These are phyloP conservation scores for Glyptemys insculpta DNA, from an alignment of 2,797 vertebrate species.

Conservation along the genomic window DNA sequence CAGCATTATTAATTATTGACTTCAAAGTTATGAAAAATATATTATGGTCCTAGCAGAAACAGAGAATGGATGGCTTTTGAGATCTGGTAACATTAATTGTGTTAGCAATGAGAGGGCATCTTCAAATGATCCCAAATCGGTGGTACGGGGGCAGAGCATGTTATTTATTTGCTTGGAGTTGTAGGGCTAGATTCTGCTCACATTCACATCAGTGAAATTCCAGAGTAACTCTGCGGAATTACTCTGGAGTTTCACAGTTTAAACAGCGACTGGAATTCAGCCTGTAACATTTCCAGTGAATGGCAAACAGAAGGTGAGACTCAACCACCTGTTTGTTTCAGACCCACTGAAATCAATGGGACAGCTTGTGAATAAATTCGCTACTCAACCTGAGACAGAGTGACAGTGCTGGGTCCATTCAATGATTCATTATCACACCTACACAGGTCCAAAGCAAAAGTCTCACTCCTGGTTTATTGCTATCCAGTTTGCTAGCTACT, in stretches of 20 bases:
- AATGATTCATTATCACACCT: no score
- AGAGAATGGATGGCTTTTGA: background rate
- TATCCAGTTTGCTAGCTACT: background rate
- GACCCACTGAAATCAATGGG: no score
- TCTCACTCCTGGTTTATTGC: background rate
- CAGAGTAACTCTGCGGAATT: background rate
- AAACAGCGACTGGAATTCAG: background rate
- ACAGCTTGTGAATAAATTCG: no score
- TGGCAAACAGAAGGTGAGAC: background rate
- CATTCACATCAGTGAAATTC: background rate
- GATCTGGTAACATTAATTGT: background rate
- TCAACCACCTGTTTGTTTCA: no score
- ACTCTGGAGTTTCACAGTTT: background rate
- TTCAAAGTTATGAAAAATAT: constrained; percentile 15
- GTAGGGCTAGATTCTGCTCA: background rate
- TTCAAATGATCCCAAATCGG: background rate
- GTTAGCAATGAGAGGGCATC: background rate
- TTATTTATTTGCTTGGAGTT: background rate
- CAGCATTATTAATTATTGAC: background rate
- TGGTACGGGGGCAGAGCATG: no score
- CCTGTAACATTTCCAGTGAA: background rate
- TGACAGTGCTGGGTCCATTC: no score
- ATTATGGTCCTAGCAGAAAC: constrained; percentile 6
- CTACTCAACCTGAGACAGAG: no score
- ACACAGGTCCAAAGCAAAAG: no score